A percentile compares a stretch with the other conserved stretches of the same genome.
phyloP scores from a whole-genome alignment of 1,140 invertebrate genomes.

The Drosophila subobscura region DNA sequence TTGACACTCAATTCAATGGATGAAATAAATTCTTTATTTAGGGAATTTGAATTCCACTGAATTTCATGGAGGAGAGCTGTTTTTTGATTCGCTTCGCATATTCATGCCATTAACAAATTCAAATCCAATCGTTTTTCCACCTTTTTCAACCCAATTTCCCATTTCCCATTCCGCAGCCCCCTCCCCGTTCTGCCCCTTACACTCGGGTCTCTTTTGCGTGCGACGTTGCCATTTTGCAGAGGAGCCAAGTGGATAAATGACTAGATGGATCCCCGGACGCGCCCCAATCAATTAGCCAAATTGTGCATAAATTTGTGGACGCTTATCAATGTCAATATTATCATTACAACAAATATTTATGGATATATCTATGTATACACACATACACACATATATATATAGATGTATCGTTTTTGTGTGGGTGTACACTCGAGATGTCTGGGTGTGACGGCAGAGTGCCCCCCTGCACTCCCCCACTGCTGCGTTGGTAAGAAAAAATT shows the following conservation, averaged over 20 bases:
- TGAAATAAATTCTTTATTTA: neutral
- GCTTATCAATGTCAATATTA: conserved; percentile 82
- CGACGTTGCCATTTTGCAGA: conserved; percentile 46
- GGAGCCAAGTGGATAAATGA: conserved; percentile 8
- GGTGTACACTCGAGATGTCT: conserved; percentile 2
- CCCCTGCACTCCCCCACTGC: conserved; percentile 4
- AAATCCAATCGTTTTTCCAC: neutral
- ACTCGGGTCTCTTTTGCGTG: conserved; percentile 43
- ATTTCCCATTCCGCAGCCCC: neutral
- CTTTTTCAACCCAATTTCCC: neutral
- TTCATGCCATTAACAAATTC: too few relatives aligned
- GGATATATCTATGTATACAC: neutral
- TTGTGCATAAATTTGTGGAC: conserved; percentile 81
- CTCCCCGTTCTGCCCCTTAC: neutral
- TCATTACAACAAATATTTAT: conserved; percentile 76
- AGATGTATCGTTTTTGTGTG: too few relatives aligned
- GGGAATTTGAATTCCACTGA: neutral
- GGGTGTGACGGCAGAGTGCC: conserved; percentile 36
- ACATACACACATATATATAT: too few relatives aligned
- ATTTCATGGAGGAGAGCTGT: too few relatives aligned
- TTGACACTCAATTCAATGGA: neutral
- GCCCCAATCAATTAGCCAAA: conserved; percentile 80
- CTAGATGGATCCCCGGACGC: conserved; percentile 16
- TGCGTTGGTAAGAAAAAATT: conserved; percentile 54
- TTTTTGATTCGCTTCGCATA: neutral